Base-by-base conservation (phyloP, 2,797 vertebrate species). In the Perodicticus potto region DNA sequence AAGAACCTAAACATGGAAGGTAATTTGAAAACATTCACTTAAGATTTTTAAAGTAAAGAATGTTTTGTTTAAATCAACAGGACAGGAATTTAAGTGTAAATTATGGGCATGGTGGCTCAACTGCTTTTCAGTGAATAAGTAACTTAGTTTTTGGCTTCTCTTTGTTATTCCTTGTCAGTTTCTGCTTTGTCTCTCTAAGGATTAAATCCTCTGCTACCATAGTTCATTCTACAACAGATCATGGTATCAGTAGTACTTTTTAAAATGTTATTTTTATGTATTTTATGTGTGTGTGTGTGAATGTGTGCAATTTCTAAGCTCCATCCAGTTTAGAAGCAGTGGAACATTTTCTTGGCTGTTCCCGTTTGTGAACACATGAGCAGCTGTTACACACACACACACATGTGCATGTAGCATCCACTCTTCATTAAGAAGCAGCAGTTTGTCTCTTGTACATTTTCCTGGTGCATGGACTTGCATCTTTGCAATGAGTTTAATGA, bases 401-500 rank as follows among this genome's bases (percentile, higher is more conserved):
- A 85, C 86, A 82, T 67, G 32, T 32, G 16, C 95, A 97, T 63
- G 78, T 82, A 96, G 77, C 92, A 94, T 97, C 93, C 63, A 96
- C 29, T 97, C 96, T 96, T 95, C 93, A 96, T 95, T 97, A 98
- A 96, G 97, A 97, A 96, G 97, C 97, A 98, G 96, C 96, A 63
- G 61, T 89, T 92, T 95, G 93, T 95, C 94, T 98, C 96, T 97
- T 97, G 96, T 97, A 97, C 25, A 63, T 85, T 97, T 98, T 98
- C 97, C 98, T 97, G 93, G 96, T 98, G 94, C 72, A 65, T 96
- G 97, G 97, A 98, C 97, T 98, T 98, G 95, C 65, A 92, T 97
- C 98, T 98, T 98, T 98, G 97, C 97, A 95, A 76, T 37, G 86
- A 98, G 97, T 98, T 98, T 98, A 98, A 98, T 98, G 96, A 98